phyloP scores from a whole-genome alignment of 2,888 invertebrate species.

The Cantharis rustica region DNA sequence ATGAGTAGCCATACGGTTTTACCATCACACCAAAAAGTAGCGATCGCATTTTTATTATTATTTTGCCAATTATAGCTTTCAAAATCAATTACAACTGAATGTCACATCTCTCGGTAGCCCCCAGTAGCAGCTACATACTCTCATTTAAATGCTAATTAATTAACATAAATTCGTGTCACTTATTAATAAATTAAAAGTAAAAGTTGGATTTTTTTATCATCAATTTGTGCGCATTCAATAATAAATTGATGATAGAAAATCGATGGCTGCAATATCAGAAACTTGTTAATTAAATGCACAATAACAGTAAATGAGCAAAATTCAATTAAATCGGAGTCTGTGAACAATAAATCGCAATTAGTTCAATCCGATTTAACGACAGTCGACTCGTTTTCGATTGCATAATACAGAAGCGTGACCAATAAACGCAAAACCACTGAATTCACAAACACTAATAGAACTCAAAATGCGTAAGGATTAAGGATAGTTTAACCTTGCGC shows the following conservation, averaged over 20 bases:
- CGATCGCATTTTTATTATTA: background rate
- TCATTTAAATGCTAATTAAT: background rate
- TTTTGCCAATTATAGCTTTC: background rate
- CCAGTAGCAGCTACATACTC: background rate
- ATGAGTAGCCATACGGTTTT: background rate
- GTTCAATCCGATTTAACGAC: slow-evolving; percentile 45
- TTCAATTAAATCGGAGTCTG: slow-evolving; percentile 50
- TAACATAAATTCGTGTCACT: background rate
- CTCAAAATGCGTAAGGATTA: slow-evolving; percentile 19
- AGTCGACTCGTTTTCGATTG: slow-evolving; percentile 41
- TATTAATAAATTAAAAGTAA: background rate
- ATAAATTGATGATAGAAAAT: slow-evolving; percentile 6
- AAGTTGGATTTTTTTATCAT: background rate
- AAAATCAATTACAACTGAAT: background rate
- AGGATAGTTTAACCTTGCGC: slow-evolving; percentile 3
- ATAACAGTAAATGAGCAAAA: slow-evolving; percentile 46
- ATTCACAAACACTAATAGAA: slow-evolving; percentile 19
- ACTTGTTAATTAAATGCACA: slow-evolving; percentile 38
- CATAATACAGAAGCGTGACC: slow-evolving; percentile 45
- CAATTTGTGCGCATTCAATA: background rate
- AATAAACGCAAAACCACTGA: slow-evolving; percentile 31
- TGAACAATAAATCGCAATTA: slow-evolving; percentile 52
- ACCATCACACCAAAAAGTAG: background rate
- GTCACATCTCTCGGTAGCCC: background rate
- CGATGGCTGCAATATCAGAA: slow-evolving; percentile 8